Evolutionary conservation across 2,113 vertebrate genomes (phyloP).

Genomic region (Dromaius novaehollandiae): DNA sequence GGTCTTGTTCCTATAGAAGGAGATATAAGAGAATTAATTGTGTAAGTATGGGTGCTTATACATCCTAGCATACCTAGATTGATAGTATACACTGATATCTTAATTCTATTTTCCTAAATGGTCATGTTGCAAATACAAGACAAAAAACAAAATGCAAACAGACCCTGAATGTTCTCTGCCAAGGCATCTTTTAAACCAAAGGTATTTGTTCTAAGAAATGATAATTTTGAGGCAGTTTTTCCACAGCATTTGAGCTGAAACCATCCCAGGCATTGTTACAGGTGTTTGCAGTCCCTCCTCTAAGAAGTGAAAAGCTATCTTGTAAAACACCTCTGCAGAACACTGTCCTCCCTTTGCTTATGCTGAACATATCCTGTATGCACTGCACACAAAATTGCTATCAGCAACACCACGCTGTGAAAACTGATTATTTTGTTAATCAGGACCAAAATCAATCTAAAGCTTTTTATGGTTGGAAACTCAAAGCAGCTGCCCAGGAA

Average conservation of each 20-base stretch:
- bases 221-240: not conserved
- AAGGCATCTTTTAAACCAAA: not conserved
- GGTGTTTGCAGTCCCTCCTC: not conserved
- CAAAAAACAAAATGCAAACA: not conserved
- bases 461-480: not conserved
- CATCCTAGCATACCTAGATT: not conserved
- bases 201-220: not conserved
- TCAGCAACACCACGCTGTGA: not conserved
- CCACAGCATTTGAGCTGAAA: not conserved
- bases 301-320: not conserved
- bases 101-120: not conserved
- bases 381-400: not conserved
- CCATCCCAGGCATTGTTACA: not conserved
- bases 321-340: not conserved
- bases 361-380: not conserved
- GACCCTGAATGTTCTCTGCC: not conserved
- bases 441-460: conserved; percentile 70
- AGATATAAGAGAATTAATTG: not conserved
- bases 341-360: not conserved
- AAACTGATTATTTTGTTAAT: conserved; percentile 35
- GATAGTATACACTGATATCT: not conserved
- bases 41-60: not conserved
- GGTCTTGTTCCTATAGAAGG: conserved; percentile 89
- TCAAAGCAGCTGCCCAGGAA: not conserved
- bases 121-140: not conserved